Evolutionary conservation across 2,888 invertebrate species (phyloP).

Genomic region (Plagodis dolabraria): DNA sequence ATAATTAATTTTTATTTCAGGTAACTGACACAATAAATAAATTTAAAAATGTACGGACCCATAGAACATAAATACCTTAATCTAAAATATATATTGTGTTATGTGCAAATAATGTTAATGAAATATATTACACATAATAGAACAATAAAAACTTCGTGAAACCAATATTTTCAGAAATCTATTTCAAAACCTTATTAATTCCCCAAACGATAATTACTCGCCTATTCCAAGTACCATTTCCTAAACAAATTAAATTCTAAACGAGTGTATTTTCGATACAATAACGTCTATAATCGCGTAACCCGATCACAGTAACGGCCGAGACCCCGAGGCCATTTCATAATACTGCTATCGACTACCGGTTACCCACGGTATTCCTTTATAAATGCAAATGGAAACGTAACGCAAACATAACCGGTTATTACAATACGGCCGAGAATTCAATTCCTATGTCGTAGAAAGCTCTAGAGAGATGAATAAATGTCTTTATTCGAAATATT

Average conservation of each 20-base stretch:
- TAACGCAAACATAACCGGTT: slow-evolving; percentile 38
- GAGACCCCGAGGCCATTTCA: slow-evolving; percentile 17
- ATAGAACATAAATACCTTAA: too few species aligned
- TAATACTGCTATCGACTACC: slow-evolving; percentile 14
- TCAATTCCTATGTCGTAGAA: slow-evolving; percentile 33
- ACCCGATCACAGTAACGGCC: slow-evolving; percentile 23
- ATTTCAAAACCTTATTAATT: slow-evolving; percentile 21
- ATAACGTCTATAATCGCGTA: slow-evolving; percentile 33
- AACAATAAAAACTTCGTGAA: not conserved
- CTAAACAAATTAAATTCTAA: slow-evolving; percentile 25
- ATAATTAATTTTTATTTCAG: too few species aligned
- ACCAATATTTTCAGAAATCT: not conserved
- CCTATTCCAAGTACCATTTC: slow-evolving; percentile 25
- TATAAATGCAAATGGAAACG: slow-evolving; percentile 41
- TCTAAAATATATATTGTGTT: too few species aligned
- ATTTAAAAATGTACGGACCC: too few species aligned
- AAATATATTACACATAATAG: too few species aligned
- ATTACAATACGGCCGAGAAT: slow-evolving; percentile 37
- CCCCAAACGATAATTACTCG: slow-evolving; percentile 31
- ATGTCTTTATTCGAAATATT: slow-evolving; percentile 18
- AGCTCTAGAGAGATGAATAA: slow-evolving; percentile 20
- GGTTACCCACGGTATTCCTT: slow-evolving; percentile 29
- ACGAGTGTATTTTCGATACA: slow-evolving; percentile 31
- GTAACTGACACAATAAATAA: too few species aligned
- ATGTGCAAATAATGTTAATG: too few species aligned